These are phyloP conservation scores for Cryptosula pallasiana DNA, from an alignment of 2,888 invertebrate species.

Conservation along the genomic window DNA sequence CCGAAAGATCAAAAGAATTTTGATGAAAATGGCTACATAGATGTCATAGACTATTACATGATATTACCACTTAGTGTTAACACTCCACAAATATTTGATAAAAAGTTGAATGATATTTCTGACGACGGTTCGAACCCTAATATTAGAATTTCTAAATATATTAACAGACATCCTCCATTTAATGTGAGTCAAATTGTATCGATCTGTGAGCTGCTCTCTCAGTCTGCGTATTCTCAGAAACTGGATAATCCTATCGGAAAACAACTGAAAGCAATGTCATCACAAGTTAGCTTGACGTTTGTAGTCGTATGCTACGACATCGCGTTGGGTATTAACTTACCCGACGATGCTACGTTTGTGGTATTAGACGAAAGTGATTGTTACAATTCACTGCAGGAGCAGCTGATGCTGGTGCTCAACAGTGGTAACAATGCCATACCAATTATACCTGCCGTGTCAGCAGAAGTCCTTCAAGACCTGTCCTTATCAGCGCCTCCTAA, in stretches of 20 bases:
- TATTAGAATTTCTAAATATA: background rate
- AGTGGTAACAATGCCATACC: constrained; percentile 7
- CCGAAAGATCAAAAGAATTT: background rate
- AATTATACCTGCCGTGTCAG: background rate
- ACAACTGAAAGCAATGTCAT: background rate
- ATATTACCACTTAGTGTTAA: background rate
- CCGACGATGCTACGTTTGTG: background rate
- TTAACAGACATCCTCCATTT: background rate
- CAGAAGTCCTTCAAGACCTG: background rate
- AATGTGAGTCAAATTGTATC: background rate
- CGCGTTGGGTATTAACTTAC: background rate
- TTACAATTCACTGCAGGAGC: background rate
- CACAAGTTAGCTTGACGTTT: background rate
- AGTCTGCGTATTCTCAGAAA: background rate
- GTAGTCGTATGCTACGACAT: background rate
- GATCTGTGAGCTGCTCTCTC: background rate
- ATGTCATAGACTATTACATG: background rate
- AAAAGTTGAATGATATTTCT: background rate
- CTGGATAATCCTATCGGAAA: background rate
- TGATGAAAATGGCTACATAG: background rate
- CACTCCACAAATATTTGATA: background rate
- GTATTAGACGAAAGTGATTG: background rate
- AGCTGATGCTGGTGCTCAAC: background rate
- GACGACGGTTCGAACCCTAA: background rate
- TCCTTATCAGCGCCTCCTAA: background rate